A percentile compares a stretch with the other conserved stretches of the same genome.
phyloP scores from a whole-genome alignment of 2,888 invertebrate genomes.

The Apodemia hepburni region DNA sequence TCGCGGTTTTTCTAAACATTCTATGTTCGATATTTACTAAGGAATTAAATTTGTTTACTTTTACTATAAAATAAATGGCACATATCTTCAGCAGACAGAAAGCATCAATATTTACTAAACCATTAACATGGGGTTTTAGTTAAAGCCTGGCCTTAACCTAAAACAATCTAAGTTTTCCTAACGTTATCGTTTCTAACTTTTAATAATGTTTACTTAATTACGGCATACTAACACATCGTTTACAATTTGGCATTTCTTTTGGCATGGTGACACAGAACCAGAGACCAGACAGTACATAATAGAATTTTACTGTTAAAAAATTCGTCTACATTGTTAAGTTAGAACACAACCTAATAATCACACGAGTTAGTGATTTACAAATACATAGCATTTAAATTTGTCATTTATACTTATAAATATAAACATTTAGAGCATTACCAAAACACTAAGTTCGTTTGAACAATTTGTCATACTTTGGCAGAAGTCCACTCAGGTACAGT shows the following conservation, averaged over 20 bases:
- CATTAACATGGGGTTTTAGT: conserved; percentile 43
- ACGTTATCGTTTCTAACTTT: conserved; percentile 37
- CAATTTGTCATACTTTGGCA: conserved; percentile 39
- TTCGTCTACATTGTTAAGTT: conserved; percentile 59
- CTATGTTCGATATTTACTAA: conserved; percentile 26
- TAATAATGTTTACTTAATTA: conserved; percentile 42
- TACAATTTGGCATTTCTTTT: conserved; percentile 41
- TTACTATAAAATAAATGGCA: conserved; percentile 42
- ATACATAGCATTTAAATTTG: conserved; percentile 34
- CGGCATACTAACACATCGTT: conserved; percentile 36
- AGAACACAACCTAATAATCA: conserved; percentile 77
- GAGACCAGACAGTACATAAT: conserved; percentile 43
- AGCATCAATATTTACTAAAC: conserved; percentile 35
- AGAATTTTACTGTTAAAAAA: conserved; percentile 45
- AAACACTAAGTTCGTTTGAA: conserved; percentile 33
- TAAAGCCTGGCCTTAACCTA: conserved; percentile 49
- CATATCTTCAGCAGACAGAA: conserved; percentile 40
- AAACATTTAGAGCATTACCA: conserved; percentile 39
- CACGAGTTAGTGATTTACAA: conserved; percentile 64
- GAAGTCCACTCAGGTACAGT: conserved; percentile 57
- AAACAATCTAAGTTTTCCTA: conserved; percentile 47
- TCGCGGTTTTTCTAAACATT: conserved; percentile 20
- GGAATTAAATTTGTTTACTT: conserved; percentile 31
- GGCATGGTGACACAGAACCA: not conserved
- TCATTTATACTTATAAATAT: conserved; percentile 31